Conservation (phyloP, 2,888 invertebrate species). For the Sipha maydis region DNA sequence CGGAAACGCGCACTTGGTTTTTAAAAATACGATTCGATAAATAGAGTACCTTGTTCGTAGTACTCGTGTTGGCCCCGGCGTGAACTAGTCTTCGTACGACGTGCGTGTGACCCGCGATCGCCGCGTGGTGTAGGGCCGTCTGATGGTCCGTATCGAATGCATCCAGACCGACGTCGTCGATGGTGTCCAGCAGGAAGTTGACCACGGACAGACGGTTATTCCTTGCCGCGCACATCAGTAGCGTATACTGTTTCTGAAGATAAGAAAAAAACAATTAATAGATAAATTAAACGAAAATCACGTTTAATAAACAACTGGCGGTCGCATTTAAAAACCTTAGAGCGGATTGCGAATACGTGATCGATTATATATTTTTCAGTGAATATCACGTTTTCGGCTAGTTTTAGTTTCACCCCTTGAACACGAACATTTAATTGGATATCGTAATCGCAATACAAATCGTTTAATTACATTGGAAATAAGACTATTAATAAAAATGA, state of each 20-base stretch:
- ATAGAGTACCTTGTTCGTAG: conserved; percentile 75
- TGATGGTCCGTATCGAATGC: conserved; percentile 77
- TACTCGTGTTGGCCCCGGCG: conserved; percentile 75
- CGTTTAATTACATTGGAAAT: no score
- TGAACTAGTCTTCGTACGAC: conserved; percentile 77
- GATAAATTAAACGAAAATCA: no score
- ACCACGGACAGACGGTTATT: conserved; percentile 76
- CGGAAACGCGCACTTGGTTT: no score
- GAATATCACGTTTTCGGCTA: no score
- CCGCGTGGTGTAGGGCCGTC: conserved; percentile 81
- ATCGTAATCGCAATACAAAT: no score
- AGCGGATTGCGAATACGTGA: not conserved
- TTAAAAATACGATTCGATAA: no score
- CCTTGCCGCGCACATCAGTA: conserved; percentile 81
- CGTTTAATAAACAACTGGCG: no score
- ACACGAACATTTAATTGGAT: no score
- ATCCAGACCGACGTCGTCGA: conserved; percentile 73
- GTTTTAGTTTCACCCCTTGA: no score
- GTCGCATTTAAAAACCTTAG: no score
- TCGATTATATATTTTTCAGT: no score
- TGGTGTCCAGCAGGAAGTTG: conserved; percentile 74
- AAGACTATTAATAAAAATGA: no score
- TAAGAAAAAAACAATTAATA: not conserved
- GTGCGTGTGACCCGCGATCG: conserved; percentile 77
- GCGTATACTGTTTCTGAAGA: conserved; percentile 76